Evolutionary conservation across 2,113 vertebrate species (phyloP), one percentile per base, ranked within the genome.

Genomic region (Anser brachyrhynchus): DNA sequence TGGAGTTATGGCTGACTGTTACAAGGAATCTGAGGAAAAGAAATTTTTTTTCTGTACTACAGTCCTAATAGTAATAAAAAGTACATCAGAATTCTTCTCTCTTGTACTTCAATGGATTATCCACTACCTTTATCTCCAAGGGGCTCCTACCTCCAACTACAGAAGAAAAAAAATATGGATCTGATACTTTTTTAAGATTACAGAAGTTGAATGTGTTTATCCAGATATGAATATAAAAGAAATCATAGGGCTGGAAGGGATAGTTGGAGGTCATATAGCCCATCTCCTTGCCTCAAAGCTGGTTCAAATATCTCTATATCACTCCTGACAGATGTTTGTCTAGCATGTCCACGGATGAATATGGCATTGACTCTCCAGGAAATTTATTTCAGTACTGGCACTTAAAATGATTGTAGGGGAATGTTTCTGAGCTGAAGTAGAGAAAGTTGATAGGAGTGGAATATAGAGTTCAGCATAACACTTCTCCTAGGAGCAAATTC

Each of bases 381-480:
- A 94, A 89, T 77, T 74, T 92, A 84, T 89, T 92, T 92, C 64
- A 59, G 54, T 80, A 46, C 23, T 90, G 44, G 44, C 55, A 84
- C 70, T 92, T 80, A 31, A 92, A 95, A 77, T 25, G 20, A 6
- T 41, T 93, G 49, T 80, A 44, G 3, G 1, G 41, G 7, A 93
- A 58, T 18, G 11, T 58, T 96, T 90, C 44, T 86, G 55, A 90
- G 41, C 23, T 12, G 49, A 35, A 44, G 7, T 21, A 57, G 59
- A 93, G 75, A 82, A 84, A 93, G 28, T 49, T 84, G 61, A 89
- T 64, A 86, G 51, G 64, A 84, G 41, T 33, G 89, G 59, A 90
- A 71, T 35, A 62, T 14, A 49, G 4, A 37, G 25, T 89, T 92
- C 70, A 74, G 69, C 64, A 62, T 84, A 90, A 77, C 16, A 67